These are phyloP conservation scores for Pteropus alecto DNA, from an alignment of 2,113 vertebrate genomes.

Conservation along the genomic window DNA sequence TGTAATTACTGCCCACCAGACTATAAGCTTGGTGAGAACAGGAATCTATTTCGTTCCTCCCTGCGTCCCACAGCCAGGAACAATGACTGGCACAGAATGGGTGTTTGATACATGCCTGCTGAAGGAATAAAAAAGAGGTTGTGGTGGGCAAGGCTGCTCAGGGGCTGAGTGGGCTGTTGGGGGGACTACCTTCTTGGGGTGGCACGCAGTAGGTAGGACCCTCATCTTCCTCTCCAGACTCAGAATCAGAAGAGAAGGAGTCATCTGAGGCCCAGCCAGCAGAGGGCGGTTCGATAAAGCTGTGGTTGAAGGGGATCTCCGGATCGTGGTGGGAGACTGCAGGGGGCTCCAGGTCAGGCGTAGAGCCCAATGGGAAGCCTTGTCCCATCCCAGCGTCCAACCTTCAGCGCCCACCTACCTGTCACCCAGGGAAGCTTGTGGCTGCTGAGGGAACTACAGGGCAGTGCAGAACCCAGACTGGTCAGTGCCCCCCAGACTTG, in stretches of 20 bases:
- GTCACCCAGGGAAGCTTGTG: conserved; percentile 95
- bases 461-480: conserved; percentile 86
- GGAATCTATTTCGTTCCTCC: not conserved
- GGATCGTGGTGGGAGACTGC: conserved; percentile 95
- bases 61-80: not conserved
- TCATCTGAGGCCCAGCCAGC: conserved; percentile 93
- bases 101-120: not conserved
- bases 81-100: not conserved
- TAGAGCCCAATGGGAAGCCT: not conserved
- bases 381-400: not conserved
- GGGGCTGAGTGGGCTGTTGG: accelerated
- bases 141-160: not conserved
- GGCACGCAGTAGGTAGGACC: conserved; percentile 91
- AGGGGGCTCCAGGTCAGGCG: not conserved
- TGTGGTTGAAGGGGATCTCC: conserved; percentile 96
- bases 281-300: conserved; percentile 95
- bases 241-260: conserved; percentile 90
- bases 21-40: not conserved
- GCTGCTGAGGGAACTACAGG: conserved; percentile 88
- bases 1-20: not conserved
- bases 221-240: conserved; percentile 88
- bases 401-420: conserved; percentile 80
- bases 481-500: conserved; percentile 90
- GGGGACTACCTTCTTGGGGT: conserved; percentile 89
- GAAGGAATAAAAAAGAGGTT: not conserved